Evolutionary conservation across 2,888 invertebrate species (phyloP).

Genomic region (Spatulosminthurus flaviceps): DNA sequence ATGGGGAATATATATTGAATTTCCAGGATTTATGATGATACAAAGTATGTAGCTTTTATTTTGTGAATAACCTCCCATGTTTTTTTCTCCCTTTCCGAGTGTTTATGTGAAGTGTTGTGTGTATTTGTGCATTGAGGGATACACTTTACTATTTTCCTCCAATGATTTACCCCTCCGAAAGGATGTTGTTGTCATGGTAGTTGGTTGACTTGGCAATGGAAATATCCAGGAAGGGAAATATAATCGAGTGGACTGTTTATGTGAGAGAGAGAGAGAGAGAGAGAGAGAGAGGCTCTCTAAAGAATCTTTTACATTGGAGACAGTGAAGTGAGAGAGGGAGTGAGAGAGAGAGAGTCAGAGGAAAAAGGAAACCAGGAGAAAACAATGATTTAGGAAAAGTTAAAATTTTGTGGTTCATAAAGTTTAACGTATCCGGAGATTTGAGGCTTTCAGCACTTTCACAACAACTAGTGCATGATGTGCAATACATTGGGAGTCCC

Average conservation of each 20-base stretch:
- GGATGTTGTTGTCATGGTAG: conserved; percentile 18
- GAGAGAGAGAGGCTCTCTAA: no score
- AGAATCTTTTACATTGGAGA: background rate
- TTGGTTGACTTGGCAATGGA: conserved; percentile 1
- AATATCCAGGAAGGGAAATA: conserved; percentile 5
- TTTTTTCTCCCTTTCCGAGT: no score
- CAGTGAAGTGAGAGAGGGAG: no score
- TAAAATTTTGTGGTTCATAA: conserved; percentile 61
- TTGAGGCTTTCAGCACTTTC: conserved; percentile 39
- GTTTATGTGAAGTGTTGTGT: no score
- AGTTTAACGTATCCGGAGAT: conserved; percentile 59
- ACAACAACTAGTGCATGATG: conserved; percentile 38
- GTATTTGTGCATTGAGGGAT: background rate
- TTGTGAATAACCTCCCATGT: no score
- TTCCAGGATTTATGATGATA: no score
- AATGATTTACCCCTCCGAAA: conserved; percentile 8
- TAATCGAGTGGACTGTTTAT: conserved; percentile 26
- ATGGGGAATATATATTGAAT: no score
- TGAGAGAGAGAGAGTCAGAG: conserved; percentile 36
- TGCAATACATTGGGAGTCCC: conserved; percentile 29
- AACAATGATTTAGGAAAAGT: conserved; percentile 56
- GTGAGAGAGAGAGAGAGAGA: background rate
- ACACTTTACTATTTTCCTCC: background rate
- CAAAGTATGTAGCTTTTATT: no score
- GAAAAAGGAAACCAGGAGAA: conserved; percentile 40